A percentile compares a stretch with the other conserved stretches of the same genome.
Evolutionary conservation across 2,797 vertebrate species (phyloP).

Genomic region (Anas flavirostris): DNA sequence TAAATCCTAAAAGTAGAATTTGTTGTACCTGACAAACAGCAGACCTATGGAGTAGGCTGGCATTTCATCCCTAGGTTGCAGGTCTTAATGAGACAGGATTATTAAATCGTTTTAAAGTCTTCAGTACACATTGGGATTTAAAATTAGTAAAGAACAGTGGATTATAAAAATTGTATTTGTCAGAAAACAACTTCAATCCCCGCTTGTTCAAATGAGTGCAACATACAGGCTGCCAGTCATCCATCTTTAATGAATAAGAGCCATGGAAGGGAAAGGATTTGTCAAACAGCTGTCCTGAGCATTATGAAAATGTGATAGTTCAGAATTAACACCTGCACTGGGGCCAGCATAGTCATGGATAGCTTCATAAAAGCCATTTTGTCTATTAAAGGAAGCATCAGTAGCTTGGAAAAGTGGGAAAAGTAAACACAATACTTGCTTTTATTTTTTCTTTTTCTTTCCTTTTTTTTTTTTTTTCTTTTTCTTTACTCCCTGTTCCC

Average conservation of each 20-base stretch:
- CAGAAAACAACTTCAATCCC: background rate
- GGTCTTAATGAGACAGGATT: background rate
- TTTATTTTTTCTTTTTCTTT: too few species aligned
- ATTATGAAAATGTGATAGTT: background rate
- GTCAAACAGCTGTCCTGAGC: background rate
- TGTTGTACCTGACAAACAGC: background rate
- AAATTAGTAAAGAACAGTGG: background rate
- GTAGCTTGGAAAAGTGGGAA: background rate
- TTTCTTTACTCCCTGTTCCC: background rate
- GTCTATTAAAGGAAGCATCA: background rate
- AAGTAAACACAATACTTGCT: background rate
- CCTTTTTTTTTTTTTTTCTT: too few species aligned
- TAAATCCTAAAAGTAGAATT: background rate
- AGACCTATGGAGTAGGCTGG: background rate
- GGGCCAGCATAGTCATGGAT: background rate
- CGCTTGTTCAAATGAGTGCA: background rate
- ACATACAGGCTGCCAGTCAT: background rate
- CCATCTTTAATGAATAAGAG: background rate
- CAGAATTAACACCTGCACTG: background rate
- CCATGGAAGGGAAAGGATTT: background rate
- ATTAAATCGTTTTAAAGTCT: background rate
- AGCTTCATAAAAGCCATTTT: background rate
- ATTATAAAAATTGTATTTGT: background rate
- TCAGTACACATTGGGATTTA: background rate
- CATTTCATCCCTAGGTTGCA: background rate